These are phyloP conservation scores for Acholoe squamosa DNA, from an alignment of 2,888 invertebrate genomes.

Conservation along the genomic window DNA sequence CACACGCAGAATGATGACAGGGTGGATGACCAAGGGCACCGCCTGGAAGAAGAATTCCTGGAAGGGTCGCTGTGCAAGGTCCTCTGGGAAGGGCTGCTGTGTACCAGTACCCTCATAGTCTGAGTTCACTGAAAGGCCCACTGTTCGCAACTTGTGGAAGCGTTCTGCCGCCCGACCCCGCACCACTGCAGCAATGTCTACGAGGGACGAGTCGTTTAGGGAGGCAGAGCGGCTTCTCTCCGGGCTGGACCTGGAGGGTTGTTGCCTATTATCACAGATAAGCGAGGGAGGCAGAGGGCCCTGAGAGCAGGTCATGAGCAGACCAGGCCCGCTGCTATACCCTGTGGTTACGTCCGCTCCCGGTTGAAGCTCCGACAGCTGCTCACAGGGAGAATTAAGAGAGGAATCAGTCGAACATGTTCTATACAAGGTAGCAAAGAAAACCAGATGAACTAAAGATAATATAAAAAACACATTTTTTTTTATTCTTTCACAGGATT, in stretches of 20 bases:
- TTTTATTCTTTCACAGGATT: too few relatives aligned
- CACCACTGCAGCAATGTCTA: neutral
- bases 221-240: slow-evolving; percentile 45
- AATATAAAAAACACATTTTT: too few relatives aligned
- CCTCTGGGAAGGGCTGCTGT: slow-evolving; percentile 1
- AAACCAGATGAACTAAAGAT: too few relatives aligned
- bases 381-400: neutral
- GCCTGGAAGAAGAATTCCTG: slow-evolving; percentile 77
- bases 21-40: slow-evolving; percentile 85
- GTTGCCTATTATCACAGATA: slow-evolving; percentile 5
- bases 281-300: slow-evolving; percentile 29
- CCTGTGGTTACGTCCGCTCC: slow-evolving; percentile 35
- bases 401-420: neutral
- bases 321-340: slow-evolving; percentile 28
- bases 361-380: slow-evolving; percentile 8
- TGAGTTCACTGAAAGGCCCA: neutral
- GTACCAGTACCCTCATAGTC: neutral
- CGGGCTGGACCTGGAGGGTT: neutral
- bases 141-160: neutral
- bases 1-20: slow-evolving; percentile 85
- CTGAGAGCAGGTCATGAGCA: slow-evolving; percentile 28
- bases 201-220: slow-evolving; percentile 7
- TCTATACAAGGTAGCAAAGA: too few relatives aligned
- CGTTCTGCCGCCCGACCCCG: slow-evolving; percentile 3
- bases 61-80: slow-evolving; percentile 42